Evolutionary conservation across 2,113 vertebrate genomes (phyloP), one percentile per base, ranked within the genome.

Genomic region (Dryoscopus gambensis): DNA sequence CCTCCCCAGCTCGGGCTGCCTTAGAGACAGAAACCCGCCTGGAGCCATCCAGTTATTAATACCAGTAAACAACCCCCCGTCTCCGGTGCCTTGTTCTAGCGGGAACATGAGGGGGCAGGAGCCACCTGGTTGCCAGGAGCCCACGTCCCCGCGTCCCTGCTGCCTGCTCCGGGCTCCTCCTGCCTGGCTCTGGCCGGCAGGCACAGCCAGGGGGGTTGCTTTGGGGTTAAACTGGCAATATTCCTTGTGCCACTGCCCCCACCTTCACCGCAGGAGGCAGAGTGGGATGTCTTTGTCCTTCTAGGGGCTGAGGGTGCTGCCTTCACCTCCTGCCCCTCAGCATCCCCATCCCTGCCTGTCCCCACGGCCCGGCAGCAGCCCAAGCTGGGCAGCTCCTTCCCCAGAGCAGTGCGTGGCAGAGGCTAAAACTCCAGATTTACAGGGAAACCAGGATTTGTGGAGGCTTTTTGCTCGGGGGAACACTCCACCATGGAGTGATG

Each of bases 61-160:
- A 18, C 47, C 89, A 15, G 69, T 19, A 63, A 92, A 87, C 68
- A 90, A 28, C 50, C 76, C 62, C 69, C 74, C 31, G 60, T 27
- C 83, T 23, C n/a, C 4, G 5, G 47, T 33, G 90, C 90, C 90
- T 52, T 57, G 55, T 67, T 84, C 89, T 5, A 55, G 47, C 30
- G 2, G 96, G 95, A 95, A 94, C 93, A 67, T 42, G 87, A 33
- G 91, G 89, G 89, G 95, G 92, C 4, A 81, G 95, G 13, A 93
- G 80, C 46, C 87, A 23, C 64, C 59, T 10, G 10, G 77, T 80
- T 86, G 89, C 95, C 50, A 37, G 93, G 65, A 92, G 47, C 94
- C 92, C 68, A 30, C 14, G 1, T 84, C 37, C 42, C 91, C 1
- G 0, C 9, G 55, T 62, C 82, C 82, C 82, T 8, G 69, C 82